phyloP scores from a whole-genome alignment of 2,797 vertebrate genomes.

The Chromobotia macracanthus region DNA sequence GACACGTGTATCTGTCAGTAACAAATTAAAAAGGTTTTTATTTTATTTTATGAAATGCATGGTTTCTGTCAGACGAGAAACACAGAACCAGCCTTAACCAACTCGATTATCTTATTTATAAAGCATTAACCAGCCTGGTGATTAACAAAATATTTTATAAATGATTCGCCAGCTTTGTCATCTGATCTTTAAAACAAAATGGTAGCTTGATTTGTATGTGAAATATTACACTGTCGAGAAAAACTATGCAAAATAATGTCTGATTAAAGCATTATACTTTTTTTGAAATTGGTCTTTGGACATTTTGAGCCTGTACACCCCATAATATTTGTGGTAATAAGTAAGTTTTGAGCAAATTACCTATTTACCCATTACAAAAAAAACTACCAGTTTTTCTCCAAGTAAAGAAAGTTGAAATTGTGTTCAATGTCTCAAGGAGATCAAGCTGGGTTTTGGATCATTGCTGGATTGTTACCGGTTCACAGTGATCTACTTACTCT shows the following conservation, averaged over 20 bases:
- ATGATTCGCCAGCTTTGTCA: background rate
- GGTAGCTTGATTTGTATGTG: background rate
- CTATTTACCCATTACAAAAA: background rate
- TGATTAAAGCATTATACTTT: background rate
- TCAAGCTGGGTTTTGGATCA: background rate
- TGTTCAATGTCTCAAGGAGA: background rate
- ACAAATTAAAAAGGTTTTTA: background rate
- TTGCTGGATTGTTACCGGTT: background rate
- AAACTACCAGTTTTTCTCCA: no score
- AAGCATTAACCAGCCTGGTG: slow-evolving; percentile 37
- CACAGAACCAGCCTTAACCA: background rate
- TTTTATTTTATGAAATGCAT: background rate
- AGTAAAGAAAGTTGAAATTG: no score
- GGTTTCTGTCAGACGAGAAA: background rate
- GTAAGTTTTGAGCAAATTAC: no score
- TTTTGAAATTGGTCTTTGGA: no score
- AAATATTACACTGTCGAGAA: no score
- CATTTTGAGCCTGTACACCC: background rate
- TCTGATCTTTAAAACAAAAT: background rate
- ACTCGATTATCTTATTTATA: background rate
- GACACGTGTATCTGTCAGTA: no score
- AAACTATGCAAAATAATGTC: background rate
- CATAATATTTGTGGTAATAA: no score
- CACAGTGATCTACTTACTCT: background rate
- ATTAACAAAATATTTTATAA: background rate